Base-by-base conservation (phyloP, 2,797 vertebrate genomes). In the Acanthopagrus latus region DNA sequence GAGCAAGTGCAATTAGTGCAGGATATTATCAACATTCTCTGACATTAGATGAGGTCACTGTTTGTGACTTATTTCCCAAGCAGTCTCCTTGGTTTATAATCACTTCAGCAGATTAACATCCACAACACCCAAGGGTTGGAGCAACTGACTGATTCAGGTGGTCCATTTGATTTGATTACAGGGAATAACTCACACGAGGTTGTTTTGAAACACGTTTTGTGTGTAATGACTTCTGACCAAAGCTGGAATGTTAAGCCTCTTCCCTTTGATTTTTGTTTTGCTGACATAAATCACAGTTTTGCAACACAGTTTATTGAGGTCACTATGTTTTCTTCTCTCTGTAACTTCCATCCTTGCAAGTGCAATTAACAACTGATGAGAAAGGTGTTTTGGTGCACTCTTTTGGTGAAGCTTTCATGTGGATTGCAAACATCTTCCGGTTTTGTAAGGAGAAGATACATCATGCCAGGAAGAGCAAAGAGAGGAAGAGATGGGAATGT, bases 301-400 rank as follows among this genome's bases (percentile, higher is more conserved):
- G 71, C 60, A 63, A 47, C 58, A 58, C 44, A 48, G 9, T 76
- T 71, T 58, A 74, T 33, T 80, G 74, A 73, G 73, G 75, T 80
- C 70, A 76, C 38, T 23, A 17, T 67, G 62, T 74, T 83, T 80
- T 76, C 58, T 23, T 83, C 76, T 52, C 52, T 74, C 63, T 66
- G 55, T 62, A 65, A 78, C 25, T 51, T 27, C 65, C n/a, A n/a
- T 83, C 29, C 63, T 78, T 83, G 71, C 67, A 43, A 65, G 73
- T 38, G 70, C 80, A 88, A 87, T 91, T 83, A 90, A 62, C 46
- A 75, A 50, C 67, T 80, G 78, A 84, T 88, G 76, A 90, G 75
- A 27, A 71, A 77, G 64, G 82, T 74, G 60, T 86, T 68, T 82
- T 64, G 38, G 12, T 58, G 23, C 21, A 33, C 20, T 7, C 63